These are phyloP conservation scores for Melanostoma scalare DNA, from an alignment of 2,888 invertebrate genomes.

Conservation along the genomic window DNA sequence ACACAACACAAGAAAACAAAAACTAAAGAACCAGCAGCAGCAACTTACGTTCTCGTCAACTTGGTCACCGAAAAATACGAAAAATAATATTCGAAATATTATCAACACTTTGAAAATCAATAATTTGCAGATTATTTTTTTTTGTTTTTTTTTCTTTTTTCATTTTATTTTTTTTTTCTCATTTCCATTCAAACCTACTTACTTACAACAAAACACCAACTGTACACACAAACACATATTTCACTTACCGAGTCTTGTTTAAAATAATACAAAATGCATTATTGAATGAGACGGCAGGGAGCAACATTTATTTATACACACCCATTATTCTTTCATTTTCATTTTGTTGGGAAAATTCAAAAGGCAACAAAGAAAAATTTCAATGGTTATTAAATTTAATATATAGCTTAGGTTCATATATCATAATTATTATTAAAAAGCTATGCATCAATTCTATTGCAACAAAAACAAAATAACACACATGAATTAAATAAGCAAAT, in stretches of 20 bases:
- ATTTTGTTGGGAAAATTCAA: constrained; percentile 31
- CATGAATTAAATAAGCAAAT: constrained; percentile 52
- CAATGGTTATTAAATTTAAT: constrained; percentile 45
- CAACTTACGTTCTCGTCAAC: constrained; percentile 73
- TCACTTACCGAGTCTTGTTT: constrained; percentile 45
- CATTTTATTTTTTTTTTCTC: constrained; percentile 19
- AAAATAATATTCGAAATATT: constrained; percentile 74
- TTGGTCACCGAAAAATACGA: constrained; percentile 72
- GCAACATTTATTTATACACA: constrained; percentile 70
- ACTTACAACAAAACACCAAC: constrained; percentile 39
- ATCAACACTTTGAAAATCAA: constrained; percentile 48
- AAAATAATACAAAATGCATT: no score
- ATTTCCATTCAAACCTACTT: constrained; percentile 22
- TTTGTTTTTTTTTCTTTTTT: constrained; percentile 41
- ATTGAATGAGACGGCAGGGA: constrained; percentile 30
- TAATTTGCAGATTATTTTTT: constrained; percentile 43
- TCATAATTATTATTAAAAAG: constrained; percentile 54
- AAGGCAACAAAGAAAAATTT: constrained; percentile 48
- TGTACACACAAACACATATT: constrained; percentile 38
- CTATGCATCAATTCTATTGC: constrained; percentile 42
- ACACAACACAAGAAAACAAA: constrained; percentile 4
- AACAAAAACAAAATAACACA: constrained; percentile 26
- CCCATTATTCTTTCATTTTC: constrained; percentile 32
- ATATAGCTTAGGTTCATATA: constrained; percentile 66
- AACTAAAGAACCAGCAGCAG: constrained; percentile 34